Base-by-base conservation (phyloP, 1,140 invertebrate species). In the Bombus superbus region DNA sequence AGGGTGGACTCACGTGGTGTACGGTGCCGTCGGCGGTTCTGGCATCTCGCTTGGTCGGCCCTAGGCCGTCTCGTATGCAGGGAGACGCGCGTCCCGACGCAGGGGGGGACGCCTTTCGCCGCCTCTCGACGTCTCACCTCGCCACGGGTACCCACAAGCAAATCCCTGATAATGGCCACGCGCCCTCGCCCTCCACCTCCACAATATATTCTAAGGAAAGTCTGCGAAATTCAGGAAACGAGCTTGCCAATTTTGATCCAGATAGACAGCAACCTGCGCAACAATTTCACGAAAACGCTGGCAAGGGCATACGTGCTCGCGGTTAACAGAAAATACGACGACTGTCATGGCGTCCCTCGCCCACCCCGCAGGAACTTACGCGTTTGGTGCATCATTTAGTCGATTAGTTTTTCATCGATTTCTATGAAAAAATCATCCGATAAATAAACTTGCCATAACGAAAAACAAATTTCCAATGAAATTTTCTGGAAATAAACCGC, bases 1-100 rank as follows among this genome's bases (percentile, higher is more conserved):
- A 86, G 64, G 44, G 72, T 76, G 66, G 84, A 95, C 94, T 95
- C 94, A 95, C 94, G 93, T 94, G 93, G 94, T 94, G 91, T 81
- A 90, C 83, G 88, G 89, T 91, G 90, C 90, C 90, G 89, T 92
- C 88, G 91, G 91, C 91, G 93, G 90, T 91, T 92, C 89, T 90
- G 89, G 92, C 92, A 93, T 93, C 89, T 92, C 89, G 84, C 88
- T 85, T 80, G 59, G 78, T 89, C 88, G 91, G 86, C 90, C 87
- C 83, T 88, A 85, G 75, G 85, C 81, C 86, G 89, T 89, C 88
- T 90, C 86, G 74, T 87, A 76, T 88, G 78, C 85, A 69, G 76
- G 91, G 89, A 75, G 89, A 88, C 90, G 89, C 91, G 88, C 93
- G 93, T 93, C 89, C 88, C 91, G 89, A 91, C 85, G 87, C 91